phyloP scores from a whole-genome alignment of 2,797 vertebrate genomes.

The Poecilia gillii region DNA sequence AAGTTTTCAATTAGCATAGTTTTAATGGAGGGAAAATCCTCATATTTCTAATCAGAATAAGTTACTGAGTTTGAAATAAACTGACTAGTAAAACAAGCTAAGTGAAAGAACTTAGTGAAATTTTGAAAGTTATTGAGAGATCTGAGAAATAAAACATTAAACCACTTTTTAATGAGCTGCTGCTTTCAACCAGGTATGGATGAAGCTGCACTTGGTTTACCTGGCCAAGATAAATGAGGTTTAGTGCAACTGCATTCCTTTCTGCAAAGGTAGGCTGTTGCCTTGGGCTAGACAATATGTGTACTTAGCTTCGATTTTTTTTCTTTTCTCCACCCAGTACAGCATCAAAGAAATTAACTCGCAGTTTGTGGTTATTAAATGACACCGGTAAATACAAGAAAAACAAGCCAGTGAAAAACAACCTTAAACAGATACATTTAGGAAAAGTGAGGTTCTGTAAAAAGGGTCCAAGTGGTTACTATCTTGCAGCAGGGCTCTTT shows the following conservation, averaged over 20 bases:
- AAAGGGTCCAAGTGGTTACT: neutral
- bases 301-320: constrained; percentile 54
- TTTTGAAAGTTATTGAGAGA: neutral
- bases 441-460: neutral
- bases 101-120: neutral
- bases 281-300: constrained; percentile 70
- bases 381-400: constrained; percentile 12
- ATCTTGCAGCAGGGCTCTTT: neutral
- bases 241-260: constrained; percentile 82
- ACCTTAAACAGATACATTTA: neutral
- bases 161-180: neutral
- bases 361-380: constrained; percentile 22
- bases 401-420: neutral
- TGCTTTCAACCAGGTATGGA: constrained; percentile 1
- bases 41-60: neutral
- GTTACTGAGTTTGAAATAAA: neutral
- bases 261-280: constrained; percentile 77
- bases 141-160: neutral
- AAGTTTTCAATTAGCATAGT: neutral
- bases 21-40: neutral
- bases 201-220: constrained; percentile 53
- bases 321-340: constrained; percentile 26
- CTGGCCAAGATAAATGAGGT: constrained; percentile 82
- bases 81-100: neutral
- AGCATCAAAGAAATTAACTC: constrained; percentile 63